phyloP scores from a whole-genome alignment of 2,797 vertebrate species.

The Hapalemur alaotrensis region DNA sequence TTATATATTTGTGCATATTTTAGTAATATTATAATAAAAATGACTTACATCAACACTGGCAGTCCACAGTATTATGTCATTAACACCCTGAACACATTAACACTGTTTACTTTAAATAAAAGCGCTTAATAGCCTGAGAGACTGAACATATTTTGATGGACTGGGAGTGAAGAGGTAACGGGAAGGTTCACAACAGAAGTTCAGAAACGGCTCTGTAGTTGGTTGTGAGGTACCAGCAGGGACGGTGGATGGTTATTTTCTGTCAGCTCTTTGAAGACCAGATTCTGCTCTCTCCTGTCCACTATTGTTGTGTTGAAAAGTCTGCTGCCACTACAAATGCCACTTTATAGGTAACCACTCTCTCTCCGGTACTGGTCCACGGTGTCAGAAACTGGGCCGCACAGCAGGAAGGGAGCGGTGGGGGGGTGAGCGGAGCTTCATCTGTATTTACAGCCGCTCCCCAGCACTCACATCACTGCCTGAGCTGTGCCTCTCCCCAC shows the following conservation, averaged over 20 bases:
- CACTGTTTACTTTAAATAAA: slow-evolving; percentile 74
- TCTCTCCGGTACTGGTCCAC: background rate
- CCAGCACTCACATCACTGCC: too few relatives aligned
- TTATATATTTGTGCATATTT: slow-evolving; percentile 62
- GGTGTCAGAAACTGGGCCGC: too few relatives aligned
- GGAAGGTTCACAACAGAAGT: background rate
- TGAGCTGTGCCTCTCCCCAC: too few relatives aligned
- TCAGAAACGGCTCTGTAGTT: background rate
- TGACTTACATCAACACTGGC: slow-evolving; percentile 59
- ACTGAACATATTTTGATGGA: slow-evolving; percentile 56
- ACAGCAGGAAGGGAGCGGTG: too few relatives aligned
- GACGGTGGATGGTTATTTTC: background rate
- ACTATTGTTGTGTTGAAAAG: background rate
- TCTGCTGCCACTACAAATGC: background rate
- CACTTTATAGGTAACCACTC: background rate
- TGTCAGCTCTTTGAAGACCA: background rate
- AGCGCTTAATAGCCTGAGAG: slow-evolving; percentile 58
- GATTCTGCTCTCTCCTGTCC: background rate
- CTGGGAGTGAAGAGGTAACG: slow-evolving; percentile 18
- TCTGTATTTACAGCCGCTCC: too few relatives aligned
- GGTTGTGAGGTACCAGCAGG: background rate
- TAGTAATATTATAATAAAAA: slow-evolving; percentile 64
- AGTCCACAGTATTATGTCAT: slow-evolving; percentile 59
- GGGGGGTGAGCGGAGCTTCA: too few relatives aligned
- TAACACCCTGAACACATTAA: slow-evolving; percentile 71